A percentile compares a stretch with the other conserved stretches of the same genome.
Evolutionary conservation across 2,888 invertebrate species (phyloP).

Genomic region (Aspidiotus rigidus): DNA sequence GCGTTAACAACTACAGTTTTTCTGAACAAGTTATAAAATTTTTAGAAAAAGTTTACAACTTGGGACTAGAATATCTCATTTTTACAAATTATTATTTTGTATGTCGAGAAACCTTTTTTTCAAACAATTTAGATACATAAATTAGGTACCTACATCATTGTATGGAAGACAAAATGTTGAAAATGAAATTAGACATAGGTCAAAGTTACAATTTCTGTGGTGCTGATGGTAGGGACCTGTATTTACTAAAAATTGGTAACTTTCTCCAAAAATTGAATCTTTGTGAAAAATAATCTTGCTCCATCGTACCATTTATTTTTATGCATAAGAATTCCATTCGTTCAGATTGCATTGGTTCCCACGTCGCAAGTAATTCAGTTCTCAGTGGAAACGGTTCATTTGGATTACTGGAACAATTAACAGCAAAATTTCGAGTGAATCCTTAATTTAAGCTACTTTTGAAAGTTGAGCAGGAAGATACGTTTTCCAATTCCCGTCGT

Average conservation of each 20-base stretch:
- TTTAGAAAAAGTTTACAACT: too few relatives aligned
- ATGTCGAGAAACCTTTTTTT: neutral
- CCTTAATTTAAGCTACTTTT: too few relatives aligned
- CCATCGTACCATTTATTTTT: constrained; percentile 19
- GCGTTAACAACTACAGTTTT: too few relatives aligned
- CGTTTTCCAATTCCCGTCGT: too few relatives aligned
- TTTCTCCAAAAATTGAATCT: constrained; percentile 13
- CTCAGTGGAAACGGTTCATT: constrained; percentile 6
- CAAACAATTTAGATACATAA: neutral
- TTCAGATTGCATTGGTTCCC: constrained; percentile 1
- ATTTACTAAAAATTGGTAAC: constrained; percentile 17
- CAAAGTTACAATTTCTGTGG: neutral
- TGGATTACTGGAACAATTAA: constrained; percentile 14
- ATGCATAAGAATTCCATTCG: constrained; percentile 6
- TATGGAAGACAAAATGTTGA: neutral
- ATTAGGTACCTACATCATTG: neutral
- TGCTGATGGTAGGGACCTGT: neutral
- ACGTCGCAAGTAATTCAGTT: neutral
- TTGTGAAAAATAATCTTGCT: constrained; percentile 11
- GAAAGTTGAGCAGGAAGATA: too few relatives aligned
- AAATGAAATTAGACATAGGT: neutral
- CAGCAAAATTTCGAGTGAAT: neutral
- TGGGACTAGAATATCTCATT: neutral
- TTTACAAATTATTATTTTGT: neutral
- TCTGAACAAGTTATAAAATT: too few relatives aligned